Conservation (phyloP, 2,113 vertebrate genomes). For the Leptodactylus fuscus region DNA sequence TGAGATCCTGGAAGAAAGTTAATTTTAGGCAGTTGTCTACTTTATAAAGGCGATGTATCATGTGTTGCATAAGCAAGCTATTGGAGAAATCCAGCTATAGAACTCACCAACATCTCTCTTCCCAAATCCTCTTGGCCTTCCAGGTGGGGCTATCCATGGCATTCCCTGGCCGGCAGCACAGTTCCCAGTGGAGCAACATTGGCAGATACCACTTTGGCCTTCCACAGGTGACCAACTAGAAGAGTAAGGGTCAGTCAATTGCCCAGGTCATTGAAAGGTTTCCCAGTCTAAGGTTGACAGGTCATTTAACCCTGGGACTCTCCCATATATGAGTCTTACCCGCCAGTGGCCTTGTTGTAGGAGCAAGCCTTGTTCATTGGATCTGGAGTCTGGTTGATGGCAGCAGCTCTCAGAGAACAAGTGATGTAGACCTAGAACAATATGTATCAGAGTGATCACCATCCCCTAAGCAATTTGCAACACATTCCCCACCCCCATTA, state of each 20-base stretch:
- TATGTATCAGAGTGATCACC: too few relatives aligned
- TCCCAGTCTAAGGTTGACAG: not conserved
- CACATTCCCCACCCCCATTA: too few relatives aligned
- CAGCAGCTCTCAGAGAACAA: slow-evolving; percentile 68
- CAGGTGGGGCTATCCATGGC: not conserved
- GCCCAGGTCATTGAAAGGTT: not conserved
- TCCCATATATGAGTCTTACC: too few relatives aligned
- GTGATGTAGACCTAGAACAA: slow-evolving; percentile 70
- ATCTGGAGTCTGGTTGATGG: slow-evolving; percentile 63
- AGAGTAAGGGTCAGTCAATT: slow-evolving; percentile 64
- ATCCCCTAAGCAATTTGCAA: too few relatives aligned
- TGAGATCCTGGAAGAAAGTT: not conserved
- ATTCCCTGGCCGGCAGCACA: slow-evolving; percentile 56
- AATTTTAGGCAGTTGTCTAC: too few relatives aligned
- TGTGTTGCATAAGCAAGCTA: too few relatives aligned
- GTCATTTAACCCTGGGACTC: too few relatives aligned
- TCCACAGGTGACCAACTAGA: slow-evolving; percentile 72
- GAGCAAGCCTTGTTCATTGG: slow-evolving; percentile 75
- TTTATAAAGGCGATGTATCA: too few relatives aligned
- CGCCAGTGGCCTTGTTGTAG: slow-evolving; percentile 66
- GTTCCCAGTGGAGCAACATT: slow-evolving; percentile 65
- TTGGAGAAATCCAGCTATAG: not conserved
- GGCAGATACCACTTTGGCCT: slow-evolving; percentile 67
- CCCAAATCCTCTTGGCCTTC: not conserved
- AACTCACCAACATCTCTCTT: slow-evolving; percentile 10